Conservation (phyloP, 2,888 invertebrate species). For the Leucophenga maculata region DNA sequence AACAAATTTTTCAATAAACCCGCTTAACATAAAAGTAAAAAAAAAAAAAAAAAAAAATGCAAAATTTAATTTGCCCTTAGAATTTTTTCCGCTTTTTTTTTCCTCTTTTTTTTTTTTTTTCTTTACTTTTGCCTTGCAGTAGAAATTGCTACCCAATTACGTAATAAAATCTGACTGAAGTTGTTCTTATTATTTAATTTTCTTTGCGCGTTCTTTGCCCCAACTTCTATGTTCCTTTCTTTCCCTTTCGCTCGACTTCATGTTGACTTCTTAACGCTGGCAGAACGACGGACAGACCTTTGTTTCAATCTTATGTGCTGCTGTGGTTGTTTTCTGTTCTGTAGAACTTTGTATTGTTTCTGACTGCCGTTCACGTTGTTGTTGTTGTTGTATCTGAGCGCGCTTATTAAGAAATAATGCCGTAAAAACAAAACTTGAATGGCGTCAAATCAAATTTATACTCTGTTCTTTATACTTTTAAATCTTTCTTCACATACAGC, state of each 20-base stretch:
- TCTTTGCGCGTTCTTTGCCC: conserved; percentile 36
- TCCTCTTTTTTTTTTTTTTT: neutral
- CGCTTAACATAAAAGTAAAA: neutral
- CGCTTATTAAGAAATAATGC: conserved; percentile 55
- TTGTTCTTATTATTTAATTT: conserved; percentile 64
- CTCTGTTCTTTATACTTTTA: conserved; percentile 31
- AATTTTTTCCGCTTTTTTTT: neutral
- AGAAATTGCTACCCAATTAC: conserved; percentile 65
- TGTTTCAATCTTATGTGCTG: conserved; percentile 25
- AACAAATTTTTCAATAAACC: conserved; percentile 8
- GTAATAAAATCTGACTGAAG: conserved; percentile 64
- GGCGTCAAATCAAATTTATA: conserved; percentile 60
- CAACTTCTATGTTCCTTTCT: conserved; percentile 3
- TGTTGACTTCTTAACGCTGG: conserved; percentile 29
- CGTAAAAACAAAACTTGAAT: conserved; percentile 56
- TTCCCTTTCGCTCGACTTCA: conserved; percentile 17
- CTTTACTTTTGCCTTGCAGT: conserved; percentile 37
- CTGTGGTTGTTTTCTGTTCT: neutral
- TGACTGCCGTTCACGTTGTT: too few relatives aligned
- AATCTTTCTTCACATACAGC: neutral
- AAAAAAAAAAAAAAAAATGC: conserved; percentile 40
- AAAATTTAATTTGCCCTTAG: conserved; percentile 61
- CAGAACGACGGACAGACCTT: conserved; percentile 41
- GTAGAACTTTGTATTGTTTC: neutral
- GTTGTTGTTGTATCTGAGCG: conserved; percentile 22